Base-by-base conservation (phyloP, 2,113 vertebrate genomes). In the Chaenogobius annularis region DNA sequence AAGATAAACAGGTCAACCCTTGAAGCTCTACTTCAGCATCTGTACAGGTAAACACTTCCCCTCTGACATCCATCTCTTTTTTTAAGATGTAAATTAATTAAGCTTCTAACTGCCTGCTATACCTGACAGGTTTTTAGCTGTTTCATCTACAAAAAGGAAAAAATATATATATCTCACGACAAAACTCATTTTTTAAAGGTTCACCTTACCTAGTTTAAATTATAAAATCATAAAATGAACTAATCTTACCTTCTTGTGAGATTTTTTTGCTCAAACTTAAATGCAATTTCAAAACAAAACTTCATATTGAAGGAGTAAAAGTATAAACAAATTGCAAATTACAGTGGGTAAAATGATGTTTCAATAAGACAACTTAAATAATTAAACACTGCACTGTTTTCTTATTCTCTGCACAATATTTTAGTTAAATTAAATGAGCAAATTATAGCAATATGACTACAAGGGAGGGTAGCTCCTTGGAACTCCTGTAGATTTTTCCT, bases 21-120 rank as follows among this genome's bases (percentile, higher is more conserved):
- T 43, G 93, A 94, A 50, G 96, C 97, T 63, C 77, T 99, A 79
- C 95, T 97, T 71, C 96, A 96, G 81, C 97, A 99, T 79, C 94
- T 99, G 73, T 98, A 97, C 91, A 96, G 98, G 98, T 99, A 82
- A 2, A 52, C 26, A 52, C 70, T 63, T 15, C 31, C 70, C 67
- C 19, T 17, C 64, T 64, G 52, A 44, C 46, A 56, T 55, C 37
- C 54, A 23, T 1, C 7, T 12, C 5, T 63, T 15, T 40, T 26
- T 61, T 61, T 63, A 63, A 63, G 9, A 43, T 19, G 35, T n/a
- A 5, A 19, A 63, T 40, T 14, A 40, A 37, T 40, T n/a, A n/a
- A 37, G 58, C 26, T 19, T 19, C 31, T 40, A 62, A 62, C 35
- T 40, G 17, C 14, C 14, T 35, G 10, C 1, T 35, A 61, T 61